phyloP scores from a whole-genome alignment of 2,113 vertebrate species.

The Alaudala cheleensis region DNA sequence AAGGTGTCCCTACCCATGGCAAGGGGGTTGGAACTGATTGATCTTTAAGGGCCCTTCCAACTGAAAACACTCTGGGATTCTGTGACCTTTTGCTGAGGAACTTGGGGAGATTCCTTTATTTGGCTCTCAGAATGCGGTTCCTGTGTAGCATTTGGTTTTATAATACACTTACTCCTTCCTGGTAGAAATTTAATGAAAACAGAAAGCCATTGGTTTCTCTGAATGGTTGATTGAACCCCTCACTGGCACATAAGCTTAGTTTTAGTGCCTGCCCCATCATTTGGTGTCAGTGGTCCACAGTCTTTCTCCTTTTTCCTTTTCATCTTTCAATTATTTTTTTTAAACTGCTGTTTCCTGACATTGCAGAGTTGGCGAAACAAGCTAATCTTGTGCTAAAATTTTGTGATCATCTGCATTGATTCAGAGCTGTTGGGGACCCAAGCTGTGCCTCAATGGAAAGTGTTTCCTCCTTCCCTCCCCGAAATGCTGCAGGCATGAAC shows the following conservation, averaged over 20 bases:
- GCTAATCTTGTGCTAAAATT: background rate
- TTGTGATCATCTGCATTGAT: background rate
- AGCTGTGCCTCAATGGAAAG: background rate
- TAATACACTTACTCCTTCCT: background rate
- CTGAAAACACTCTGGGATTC: background rate
- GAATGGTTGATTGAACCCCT: background rate
- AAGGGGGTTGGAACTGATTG: too few relatives aligned
- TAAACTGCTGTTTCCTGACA: background rate
- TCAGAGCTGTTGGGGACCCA: background rate
- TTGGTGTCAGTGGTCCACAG: background rate
- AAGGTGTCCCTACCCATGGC: background rate
- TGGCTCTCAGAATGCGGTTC: background rate
- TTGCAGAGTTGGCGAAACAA: background rate
- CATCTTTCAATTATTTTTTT: background rate
- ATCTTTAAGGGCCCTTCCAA: background rate
- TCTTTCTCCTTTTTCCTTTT: background rate
- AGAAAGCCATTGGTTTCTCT: background rate
- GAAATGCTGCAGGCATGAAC: background rate
- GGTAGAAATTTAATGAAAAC: background rate
- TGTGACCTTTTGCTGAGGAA: background rate
- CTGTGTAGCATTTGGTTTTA: background rate
- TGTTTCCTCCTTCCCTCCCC: background rate
- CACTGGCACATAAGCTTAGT: background rate
- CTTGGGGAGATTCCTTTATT: background rate
- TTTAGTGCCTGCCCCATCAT: background rate